Evolutionary conservation across 2,888 invertebrate species (phyloP), one percentile per base, ranked within the genome.

Genomic region (Germaria angustata): DNA sequence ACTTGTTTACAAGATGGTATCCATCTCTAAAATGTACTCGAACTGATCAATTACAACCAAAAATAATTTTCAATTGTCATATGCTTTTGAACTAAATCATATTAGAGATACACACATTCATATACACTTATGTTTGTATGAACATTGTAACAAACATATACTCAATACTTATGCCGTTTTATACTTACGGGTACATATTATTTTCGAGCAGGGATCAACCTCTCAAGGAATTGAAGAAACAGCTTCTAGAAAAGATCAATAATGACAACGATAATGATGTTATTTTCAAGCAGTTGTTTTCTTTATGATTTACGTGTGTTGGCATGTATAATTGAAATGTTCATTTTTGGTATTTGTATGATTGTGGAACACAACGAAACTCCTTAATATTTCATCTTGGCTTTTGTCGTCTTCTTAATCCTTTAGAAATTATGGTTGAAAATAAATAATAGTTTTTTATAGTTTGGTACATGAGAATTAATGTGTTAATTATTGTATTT

Each of bases 21-120:
- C 78, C 81, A 66, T 82, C 69, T 82, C 41, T 8, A 39, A 59
- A 69, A 65, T 41, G 13, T 72, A 72, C 83, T 80, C 76, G 80
- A 76, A 72, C 80, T 72, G 83, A 83, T 80, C 80, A 83, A 83
- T 83, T 83, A 80, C 80, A 49, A 28, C 28, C 32, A 65, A 73
- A 79, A 73, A 36, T 24, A n/a, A 41, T 24, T 59, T 73, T 69
- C 39, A 80, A 76, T 34, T 79, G 69, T 75, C 79, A 79, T 65
- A 24, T 82, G 77, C 69, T 63, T 61, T 13, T 17, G 53, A 71
- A 66, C 24, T 39, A 66, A 63, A 44, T 71, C 63, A 53, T 53
- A 13, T 36, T 49, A 11, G 22, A 65, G 65, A 68, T 34, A 32
- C 24, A 17, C 22, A 49, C 15, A 8, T n/a, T n/a, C n/a, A n/a